A percentile compares a stretch with the other conserved stretches of the same genome.
phyloP scores from a whole-genome alignment of 2,888 invertebrate genomes.

The Hoplodrina blanda region DNA sequence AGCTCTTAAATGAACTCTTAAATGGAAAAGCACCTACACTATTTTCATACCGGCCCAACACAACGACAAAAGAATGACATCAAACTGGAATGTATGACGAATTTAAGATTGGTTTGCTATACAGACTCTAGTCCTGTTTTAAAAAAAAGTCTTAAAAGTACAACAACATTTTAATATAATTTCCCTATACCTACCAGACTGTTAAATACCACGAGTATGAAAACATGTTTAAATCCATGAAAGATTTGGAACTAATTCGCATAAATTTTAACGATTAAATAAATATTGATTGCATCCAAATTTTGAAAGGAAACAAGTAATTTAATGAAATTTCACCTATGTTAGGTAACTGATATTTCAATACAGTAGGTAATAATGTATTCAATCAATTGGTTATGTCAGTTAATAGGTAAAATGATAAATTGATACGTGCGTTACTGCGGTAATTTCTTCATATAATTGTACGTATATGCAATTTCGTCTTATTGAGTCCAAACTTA shows the following conservation, averaged over 20 bases:
- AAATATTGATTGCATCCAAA: constrained; percentile 39
- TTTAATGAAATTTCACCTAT: constrained; percentile 49
- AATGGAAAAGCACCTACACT: too few species aligned
- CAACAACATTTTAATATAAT: constrained; percentile 8
- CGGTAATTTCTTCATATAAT: constrained; percentile 33
- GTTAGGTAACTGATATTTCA: constrained; percentile 57
- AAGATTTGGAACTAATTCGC: constrained; percentile 18
- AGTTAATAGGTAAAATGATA: constrained; percentile 46
- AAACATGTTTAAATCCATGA: constrained; percentile 1
- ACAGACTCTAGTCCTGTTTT: too few species aligned
- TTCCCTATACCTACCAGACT: not conserved
- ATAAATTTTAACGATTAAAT: constrained; percentile 32
- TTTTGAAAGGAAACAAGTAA: constrained; percentile 49
- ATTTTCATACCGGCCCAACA: too few species aligned
- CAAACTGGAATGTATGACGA: too few species aligned
- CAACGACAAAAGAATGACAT: too few species aligned
- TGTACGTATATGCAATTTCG: constrained; percentile 14
- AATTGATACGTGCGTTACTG: constrained; percentile 44
- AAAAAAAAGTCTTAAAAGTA: too few species aligned
- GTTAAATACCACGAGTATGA: constrained; percentile 2
- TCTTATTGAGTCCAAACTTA: constrained; percentile 2
- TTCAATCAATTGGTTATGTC: constrained; percentile 56
- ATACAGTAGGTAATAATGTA: constrained; percentile 34
- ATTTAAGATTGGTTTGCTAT: too few species aligned
- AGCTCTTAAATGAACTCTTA: too few species aligned